Conservation (phyloP, 2,797 vertebrate genomes). For the Ambastaia sidthimunki region DNA sequence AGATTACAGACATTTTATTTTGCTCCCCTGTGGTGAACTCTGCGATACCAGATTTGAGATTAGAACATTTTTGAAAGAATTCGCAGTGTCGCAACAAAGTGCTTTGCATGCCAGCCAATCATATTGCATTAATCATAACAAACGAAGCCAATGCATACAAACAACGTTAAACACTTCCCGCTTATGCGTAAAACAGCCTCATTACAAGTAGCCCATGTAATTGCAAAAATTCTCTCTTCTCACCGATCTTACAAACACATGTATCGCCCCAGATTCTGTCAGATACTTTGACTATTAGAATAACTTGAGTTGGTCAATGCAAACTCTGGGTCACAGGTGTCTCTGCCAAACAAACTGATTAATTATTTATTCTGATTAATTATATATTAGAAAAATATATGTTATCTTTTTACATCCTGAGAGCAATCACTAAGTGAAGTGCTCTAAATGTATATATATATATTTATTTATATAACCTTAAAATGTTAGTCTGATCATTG, state of each 20-base stretch:
- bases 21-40: conserved; percentile 6
- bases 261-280: conserved; percentile 48
- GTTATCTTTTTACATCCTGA: too few relatives aligned
- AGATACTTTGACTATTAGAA: conserved; percentile 69
- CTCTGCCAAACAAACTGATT: conserved; percentile 68
- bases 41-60: conserved; percentile 33
- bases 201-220: conserved; percentile 24
- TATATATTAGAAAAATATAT: conserved; percentile 3
- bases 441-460: too few relatives aligned
- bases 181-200: conserved; percentile 22
- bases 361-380: conserved; percentile 75
- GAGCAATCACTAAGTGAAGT: too few relatives aligned
- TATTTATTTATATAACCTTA: too few relatives aligned
- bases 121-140: conserved; percentile 8
- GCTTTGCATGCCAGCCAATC: conserved; percentile 7
- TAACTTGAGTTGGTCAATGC: conserved; percentile 71
- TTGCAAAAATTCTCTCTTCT: conserved; percentile 21
- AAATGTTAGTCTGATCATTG: too few relatives aligned
- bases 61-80: conserved; percentile 11
- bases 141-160: conserved; percentile 33
- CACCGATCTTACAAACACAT: conserved; percentile 58
- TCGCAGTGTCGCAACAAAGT: conserved; percentile 1
- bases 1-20: conserved; percentile 23
- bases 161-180: conserved; percentile 27
- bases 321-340: conserved; percentile 73